These are phyloP conservation scores for Cyprichromis sp. DNA, from an alignment of 2,113 vertebrate genomes.

Conservation along the genomic window DNA sequence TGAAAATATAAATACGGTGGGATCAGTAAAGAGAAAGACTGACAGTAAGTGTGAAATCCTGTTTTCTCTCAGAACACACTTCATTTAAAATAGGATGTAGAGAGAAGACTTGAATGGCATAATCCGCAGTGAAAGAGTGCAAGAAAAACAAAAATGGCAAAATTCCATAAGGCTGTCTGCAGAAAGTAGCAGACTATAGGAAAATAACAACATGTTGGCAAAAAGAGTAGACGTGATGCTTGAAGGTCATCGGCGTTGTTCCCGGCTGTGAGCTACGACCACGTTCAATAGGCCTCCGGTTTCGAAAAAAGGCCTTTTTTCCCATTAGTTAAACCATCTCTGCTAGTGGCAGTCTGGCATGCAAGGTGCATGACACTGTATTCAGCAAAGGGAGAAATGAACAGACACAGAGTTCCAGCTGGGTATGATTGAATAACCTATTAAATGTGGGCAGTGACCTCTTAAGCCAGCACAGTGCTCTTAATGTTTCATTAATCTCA, in stretches of 20 bases:
- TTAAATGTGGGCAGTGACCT: conserved; percentile 69
- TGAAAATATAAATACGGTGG: conserved; percentile 66
- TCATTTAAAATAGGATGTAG: conserved; percentile 43
- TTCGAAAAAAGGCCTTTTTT: neutral
- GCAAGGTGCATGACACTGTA: neutral
- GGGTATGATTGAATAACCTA: conserved; percentile 67
- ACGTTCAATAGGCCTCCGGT: neutral
- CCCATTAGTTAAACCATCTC: neutral
- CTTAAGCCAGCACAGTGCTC: conserved; percentile 44
- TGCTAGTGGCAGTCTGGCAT: neutral
- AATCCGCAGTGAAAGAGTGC: conserved; percentile 44
- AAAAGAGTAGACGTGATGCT: neutral
- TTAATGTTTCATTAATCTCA: conserved; percentile 65
- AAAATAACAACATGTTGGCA: neutral
- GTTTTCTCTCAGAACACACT: conserved; percentile 58
- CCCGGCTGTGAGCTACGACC: neutral
- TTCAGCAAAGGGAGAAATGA: conserved; percentile 7
- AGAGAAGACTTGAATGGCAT: conserved; percentile 39
- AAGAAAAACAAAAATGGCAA: conserved; percentile 40
- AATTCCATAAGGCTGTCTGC: conserved; percentile 10
- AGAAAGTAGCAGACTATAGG: neutral
- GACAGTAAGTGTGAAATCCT: conserved; percentile 68
- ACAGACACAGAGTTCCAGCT: conserved; percentile 31
- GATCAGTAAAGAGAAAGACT: conserved; percentile 57
- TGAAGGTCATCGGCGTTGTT: conserved; percentile 10